Percentiles rank a stretch among this genome's conserved stretches.
Evolutionary conservation across 2,113 vertebrate species (phyloP).

Genomic region (Aphelocoma coerulescens): DNA sequence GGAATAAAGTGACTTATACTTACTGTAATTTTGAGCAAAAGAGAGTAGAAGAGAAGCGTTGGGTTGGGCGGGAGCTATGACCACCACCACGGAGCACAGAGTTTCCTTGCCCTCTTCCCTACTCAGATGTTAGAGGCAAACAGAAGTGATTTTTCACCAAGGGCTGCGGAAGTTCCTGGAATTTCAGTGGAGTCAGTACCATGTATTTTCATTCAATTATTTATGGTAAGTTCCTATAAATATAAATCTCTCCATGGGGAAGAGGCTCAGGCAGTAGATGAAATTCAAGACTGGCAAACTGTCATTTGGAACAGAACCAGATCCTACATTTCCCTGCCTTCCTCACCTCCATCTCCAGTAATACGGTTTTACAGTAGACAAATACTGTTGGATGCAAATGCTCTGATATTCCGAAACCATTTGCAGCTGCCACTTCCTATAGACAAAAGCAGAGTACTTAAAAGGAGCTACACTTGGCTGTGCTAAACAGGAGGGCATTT

Average conservation of each 20-base stretch:
- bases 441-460: neutral
- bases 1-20: neutral
- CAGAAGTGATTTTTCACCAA: neutral
- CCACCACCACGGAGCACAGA: rapidly evolving
- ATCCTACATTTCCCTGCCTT: neutral
- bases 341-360: neutral
- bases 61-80: neutral
- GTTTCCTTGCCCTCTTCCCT: neutral
- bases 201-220: neutral
- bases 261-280: neutral
- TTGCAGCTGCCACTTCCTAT: neutral
- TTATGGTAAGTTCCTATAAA: neutral
- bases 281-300: neutral
- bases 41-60: rapidly evolving
- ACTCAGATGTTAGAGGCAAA: neutral
- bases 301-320: neutral
- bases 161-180: neutral
- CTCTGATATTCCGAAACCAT: neutral
- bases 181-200: neutral
- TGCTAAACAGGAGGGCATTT: neutral
- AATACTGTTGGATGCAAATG: neutral
- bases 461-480: neutral
- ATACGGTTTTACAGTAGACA: rapidly evolving
- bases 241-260: neutral
- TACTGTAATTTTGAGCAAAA: neutral